A percentile compares a stretch with the other conserved stretches of the same genome.
Conservation (phyloP, 2,113 vertebrate genomes). For the Macaca nemestrina region DNA sequence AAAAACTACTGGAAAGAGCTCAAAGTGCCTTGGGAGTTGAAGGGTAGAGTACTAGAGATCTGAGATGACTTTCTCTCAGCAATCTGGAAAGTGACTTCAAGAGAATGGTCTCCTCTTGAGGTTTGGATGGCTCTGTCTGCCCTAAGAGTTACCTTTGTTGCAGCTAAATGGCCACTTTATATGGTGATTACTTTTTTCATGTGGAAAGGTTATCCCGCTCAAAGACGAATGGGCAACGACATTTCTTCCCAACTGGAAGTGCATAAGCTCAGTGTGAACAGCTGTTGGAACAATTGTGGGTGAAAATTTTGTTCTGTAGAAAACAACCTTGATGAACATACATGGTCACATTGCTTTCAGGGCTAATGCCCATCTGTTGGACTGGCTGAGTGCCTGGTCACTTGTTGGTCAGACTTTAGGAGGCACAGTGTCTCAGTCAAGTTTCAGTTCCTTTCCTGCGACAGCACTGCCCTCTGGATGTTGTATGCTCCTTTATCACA, state of each 20-base stretch:
- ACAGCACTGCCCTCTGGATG: constrained; percentile 74
- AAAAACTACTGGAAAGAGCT: not conserved
- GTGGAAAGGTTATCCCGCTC: constrained; percentile 58
- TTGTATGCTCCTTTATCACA: not conserved
- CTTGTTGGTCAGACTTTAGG: constrained; percentile 31
- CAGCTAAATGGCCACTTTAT: constrained; percentile 38
- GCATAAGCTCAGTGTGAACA: constrained; percentile 73
- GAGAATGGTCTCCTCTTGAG: not conserved
- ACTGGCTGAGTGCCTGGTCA: constrained; percentile 74
- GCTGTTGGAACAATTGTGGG: constrained; percentile 74
- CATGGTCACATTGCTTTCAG: constrained; percentile 65
- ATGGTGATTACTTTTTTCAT: not conserved
- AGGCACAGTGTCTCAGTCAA: not conserved
- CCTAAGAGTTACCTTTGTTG: not conserved
- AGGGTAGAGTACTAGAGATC: not conserved
- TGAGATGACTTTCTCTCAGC: not conserved
- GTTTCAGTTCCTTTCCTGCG: not conserved
- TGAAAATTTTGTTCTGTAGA: constrained; percentile 73
- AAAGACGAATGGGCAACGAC: constrained; percentile 74
- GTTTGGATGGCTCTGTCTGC: not conserved
- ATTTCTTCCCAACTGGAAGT: constrained; percentile 70
- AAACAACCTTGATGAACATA: constrained; percentile 72
- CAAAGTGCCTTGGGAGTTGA: not conserved
- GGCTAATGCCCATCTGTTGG: constrained; percentile 76
- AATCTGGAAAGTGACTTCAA: not conserved